phyloP scores from a whole-genome alignment of 2,113 vertebrate species.

The Propithecus coquereli region DNA sequence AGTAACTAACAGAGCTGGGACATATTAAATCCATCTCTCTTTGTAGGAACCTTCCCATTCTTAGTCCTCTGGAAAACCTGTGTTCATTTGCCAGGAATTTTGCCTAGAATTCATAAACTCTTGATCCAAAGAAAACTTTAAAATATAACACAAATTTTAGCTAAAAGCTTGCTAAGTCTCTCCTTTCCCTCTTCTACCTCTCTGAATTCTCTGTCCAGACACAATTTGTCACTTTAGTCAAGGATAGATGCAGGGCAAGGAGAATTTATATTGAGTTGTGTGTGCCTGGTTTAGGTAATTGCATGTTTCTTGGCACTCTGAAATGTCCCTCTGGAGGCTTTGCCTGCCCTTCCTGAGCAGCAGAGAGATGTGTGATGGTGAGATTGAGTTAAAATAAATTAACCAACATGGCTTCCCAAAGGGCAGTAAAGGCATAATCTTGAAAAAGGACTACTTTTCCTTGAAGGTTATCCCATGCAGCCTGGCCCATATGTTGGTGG shows the following conservation, averaged over 20 bases:
- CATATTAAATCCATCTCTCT: background rate
- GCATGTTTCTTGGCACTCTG: background rate
- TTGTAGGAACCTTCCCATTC: background rate
- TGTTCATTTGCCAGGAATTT: background rate
- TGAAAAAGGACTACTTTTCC: background rate
- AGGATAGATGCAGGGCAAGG: background rate
- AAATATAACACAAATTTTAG: background rate
- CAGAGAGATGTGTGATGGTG: background rate
- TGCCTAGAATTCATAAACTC: background rate
- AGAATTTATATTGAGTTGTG: background rate
- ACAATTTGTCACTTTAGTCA: background rate
- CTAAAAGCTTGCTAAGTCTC: background rate
- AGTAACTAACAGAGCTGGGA: background rate
- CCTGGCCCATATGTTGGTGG: background rate
- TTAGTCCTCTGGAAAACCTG: background rate
- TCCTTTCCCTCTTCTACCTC: background rate
- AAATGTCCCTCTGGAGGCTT: background rate
- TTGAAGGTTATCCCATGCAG: background rate
- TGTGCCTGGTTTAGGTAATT: background rate
- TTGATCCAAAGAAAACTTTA: background rate
- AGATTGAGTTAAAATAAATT: background rate
- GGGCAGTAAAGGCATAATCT: background rate
- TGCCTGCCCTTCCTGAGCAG: background rate
- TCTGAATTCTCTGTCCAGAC: background rate
- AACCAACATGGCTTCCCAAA: background rate